phyloP scores from a whole-genome alignment of 64 coral and sea anemone species.

The Stylophora pistillata region DNA sequence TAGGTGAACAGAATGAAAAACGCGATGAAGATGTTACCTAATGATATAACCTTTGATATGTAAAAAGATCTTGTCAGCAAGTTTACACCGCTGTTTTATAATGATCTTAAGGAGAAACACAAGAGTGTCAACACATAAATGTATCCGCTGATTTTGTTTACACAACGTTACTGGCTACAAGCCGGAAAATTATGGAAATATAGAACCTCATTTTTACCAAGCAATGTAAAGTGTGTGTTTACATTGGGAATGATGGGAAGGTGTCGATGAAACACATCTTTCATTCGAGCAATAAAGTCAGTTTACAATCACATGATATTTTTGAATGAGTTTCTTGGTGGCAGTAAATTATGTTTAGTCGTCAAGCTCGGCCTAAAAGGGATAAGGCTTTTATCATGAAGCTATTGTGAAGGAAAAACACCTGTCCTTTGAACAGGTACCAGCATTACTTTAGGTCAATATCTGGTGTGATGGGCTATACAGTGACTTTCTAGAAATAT shows the following conservation, averaged over 20 bases:
- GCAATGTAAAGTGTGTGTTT: not conserved
- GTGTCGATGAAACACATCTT: not conserved
- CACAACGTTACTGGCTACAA: not conserved
- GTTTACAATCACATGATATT: not conserved
- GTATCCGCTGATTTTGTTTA: not conserved
- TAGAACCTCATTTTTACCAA: not conserved
- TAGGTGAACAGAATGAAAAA: too few relatives aligned
- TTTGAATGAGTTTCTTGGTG: not conserved
- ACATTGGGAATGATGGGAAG: not conserved
- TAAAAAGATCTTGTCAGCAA: too few relatives aligned
- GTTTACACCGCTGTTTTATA: too few relatives aligned
- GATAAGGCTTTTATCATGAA: not conserved
- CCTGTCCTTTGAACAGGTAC: constrained; percentile 31
- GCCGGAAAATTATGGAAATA: not conserved
- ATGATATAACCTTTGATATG: too few relatives aligned
- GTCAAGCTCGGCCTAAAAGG: not conserved
- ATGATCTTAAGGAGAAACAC: not conserved
- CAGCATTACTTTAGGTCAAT: not conserved
- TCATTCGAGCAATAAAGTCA: not conserved
- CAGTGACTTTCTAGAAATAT: not conserved
- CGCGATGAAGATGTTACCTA: too few relatives aligned
- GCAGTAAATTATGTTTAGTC: not conserved
- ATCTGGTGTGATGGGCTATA: not conserved
- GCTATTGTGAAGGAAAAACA: not conserved
- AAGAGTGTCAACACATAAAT: not conserved